Base-by-base conservation (phyloP, 2,888 invertebrate genomes). In the Peribatodes rhomboidaria region DNA sequence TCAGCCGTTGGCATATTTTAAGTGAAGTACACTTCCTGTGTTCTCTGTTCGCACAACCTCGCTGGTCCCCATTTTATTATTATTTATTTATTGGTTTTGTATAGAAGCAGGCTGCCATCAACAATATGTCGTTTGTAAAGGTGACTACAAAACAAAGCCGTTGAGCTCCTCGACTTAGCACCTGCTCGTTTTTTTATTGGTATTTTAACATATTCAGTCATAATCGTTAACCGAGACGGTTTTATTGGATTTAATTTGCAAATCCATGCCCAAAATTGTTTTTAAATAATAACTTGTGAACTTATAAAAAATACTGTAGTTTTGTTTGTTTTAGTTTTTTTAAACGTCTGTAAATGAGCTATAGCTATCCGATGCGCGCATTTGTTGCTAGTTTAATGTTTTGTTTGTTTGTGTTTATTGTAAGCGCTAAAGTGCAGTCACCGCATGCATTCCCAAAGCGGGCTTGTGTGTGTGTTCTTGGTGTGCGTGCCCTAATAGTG, bases 401-500 rank as follows among this genome's bases (percentile, higher is more conserved):
- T 88, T 91, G 90, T 92, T 93, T 93, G 89, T 93, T 92, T 93
- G 91, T 92, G 86, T 93, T 92, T 92, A 90, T 90, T 89, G 90
- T 90, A 88, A 87, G 86, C 88, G 90, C 84, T 89, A 87, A 90
- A 92, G 92, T 93, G 92, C 92, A 92, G 92, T 92, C 92, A 92
- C 92, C 92, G 92, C 92, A 85, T 90, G 92, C 92, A 92, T 92
- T 92, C 91, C 87, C 91, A 86, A 73, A 79, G 82, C 75, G 71
- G 68, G 80, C 57, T 72, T 70, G 89, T 90, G 89, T 89, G 89
- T 78, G 89, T 84, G 82, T 62, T 66, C 60, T 58, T 70, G 16
- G 81, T 79, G 87, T 85, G 87, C 80, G 85, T 80, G 82, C 65
- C 63, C 65, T 61, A 62, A 69, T 70, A 73, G 90, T 89, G 90